Base-by-base conservation (phyloP, 2,888 invertebrate species). In the Podabrus alpinus region DNA sequence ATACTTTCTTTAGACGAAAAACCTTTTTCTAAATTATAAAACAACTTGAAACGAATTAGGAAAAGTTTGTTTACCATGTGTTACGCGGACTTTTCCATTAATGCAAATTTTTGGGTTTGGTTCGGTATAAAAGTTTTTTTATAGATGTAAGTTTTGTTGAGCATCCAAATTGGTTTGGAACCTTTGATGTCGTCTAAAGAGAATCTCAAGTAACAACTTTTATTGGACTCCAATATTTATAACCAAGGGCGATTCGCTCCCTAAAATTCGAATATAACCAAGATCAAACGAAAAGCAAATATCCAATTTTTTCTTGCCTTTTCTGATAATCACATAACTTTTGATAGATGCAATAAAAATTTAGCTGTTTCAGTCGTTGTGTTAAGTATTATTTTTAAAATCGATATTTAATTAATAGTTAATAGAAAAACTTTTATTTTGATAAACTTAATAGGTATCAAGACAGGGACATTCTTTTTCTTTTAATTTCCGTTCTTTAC, bases 221-320 rank as follows among this genome's bases (percentile, higher is more conserved):
- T 86, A 86, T 86, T 86, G 86, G 86, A 83, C 86, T 86, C 84
- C 85, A 86, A 86, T 86, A 86, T 86, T 86, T 86, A 86, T 86
- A 86, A 85, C 85, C 83, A 80, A 79, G 82, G 83, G 83, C 82
- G 82, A 83, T 83, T 77, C 78, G 79, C 77, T 75, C 79, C 74
- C 69, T 80, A 79, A 83, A 84, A 84, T 84, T 83, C 84, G 83
- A 83, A 84, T 84, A 82, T 83, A 83, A 83, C 82, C 79, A 82
- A 84, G 82, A 84, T 84, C 84, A 84, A 84, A 84, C 83, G 82
- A 80, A 83, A 83, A 81, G 74, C 84, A 84, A 84, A 84, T 84
- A 84, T 84, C 83, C 83, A 83, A 84, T 84, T 84, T 84, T 80
- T 82, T 77, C 79, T 77, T 78, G 74, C 78, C 73, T 75, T 77